These are phyloP conservation scores for Trichopoda pennipes DNA, from an alignment of 2,888 invertebrate genomes.

Conservation along the genomic window DNA sequence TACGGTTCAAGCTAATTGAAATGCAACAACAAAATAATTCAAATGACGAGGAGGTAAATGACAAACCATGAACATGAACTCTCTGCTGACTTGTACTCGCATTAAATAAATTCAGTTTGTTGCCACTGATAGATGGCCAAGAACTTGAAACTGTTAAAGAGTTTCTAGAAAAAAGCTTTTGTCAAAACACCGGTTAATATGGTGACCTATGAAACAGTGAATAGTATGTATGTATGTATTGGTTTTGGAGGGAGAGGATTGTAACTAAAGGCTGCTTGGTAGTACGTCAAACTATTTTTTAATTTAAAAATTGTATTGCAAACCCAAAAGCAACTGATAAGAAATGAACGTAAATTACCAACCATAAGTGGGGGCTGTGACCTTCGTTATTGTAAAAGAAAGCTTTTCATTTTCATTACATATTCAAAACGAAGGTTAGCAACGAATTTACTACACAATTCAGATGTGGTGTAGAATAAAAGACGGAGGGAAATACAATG, in stretches of 20 bases:
- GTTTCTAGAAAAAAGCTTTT: slow-evolving; percentile 27
- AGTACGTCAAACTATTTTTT: slow-evolving; percentile 47
- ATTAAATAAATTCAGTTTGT: background rate
- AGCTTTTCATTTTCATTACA: slow-evolving; percentile 43
- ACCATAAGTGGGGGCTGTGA: slow-evolving; percentile 5
- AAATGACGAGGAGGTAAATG: slow-evolving; percentile 63
- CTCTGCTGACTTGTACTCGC: slow-evolving; percentile 15
- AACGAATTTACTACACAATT: background rate
- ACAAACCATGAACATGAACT: slow-evolving; percentile 78
- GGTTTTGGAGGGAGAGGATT: slow-evolving; percentile 21
- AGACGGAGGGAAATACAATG: background rate
- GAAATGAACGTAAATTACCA: background rate
- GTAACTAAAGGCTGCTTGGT: slow-evolving; percentile 30
- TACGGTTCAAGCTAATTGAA: slow-evolving; percentile 2
- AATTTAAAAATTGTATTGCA: background rate
- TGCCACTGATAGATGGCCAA: slow-evolving; percentile 27
- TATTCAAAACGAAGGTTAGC: slow-evolving; percentile 56
- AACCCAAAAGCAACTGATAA: background rate
- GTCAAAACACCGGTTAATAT: slow-evolving; percentile 15
- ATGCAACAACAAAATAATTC: slow-evolving; percentile 58
- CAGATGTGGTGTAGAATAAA: background rate
- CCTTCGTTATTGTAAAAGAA: slow-evolving; percentile 50
- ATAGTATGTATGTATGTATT: background rate
- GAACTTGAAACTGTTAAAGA: slow-evolving; percentile 22
- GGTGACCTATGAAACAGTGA: background rate